phyloP scores from a whole-genome alignment of 2,888 invertebrate species.

The Aethes cnicana region DNA sequence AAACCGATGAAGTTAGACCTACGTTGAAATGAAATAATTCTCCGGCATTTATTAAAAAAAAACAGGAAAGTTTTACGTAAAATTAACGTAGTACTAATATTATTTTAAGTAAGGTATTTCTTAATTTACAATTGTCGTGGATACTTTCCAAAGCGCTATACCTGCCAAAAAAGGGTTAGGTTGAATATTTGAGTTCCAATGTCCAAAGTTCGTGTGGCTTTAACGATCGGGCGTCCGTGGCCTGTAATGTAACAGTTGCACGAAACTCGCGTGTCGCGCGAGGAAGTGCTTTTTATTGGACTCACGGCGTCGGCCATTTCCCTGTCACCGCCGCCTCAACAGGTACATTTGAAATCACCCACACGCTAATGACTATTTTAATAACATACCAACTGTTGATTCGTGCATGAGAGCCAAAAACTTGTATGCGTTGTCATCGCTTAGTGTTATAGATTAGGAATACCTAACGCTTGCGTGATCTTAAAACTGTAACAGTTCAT shows the following conservation, averaged over 20 bases:
- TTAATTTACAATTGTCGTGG: no score
- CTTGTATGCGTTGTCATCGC: slow-evolving; percentile 15
- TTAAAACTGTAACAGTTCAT: no score
- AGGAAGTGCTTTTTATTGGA: slow-evolving; percentile 27
- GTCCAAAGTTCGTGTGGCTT: slow-evolving; percentile 26
- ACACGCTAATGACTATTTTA: slow-evolving; percentile 24
- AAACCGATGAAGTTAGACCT: no score
- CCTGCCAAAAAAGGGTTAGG: no score
- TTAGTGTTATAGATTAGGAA: slow-evolving; percentile 10
- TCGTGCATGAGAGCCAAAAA: slow-evolving; percentile 14
- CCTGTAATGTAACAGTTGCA: slow-evolving; percentile 34
- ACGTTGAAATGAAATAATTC: no score
- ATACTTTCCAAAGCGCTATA: no score
- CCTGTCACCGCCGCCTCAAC: slow-evolving; percentile 31
- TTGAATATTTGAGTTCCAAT: neutral
- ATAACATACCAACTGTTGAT: slow-evolving; percentile 29
- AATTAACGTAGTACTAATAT: no score
- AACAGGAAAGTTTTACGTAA: no score
- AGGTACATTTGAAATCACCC: slow-evolving; percentile 26
- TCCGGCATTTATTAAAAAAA: no score
- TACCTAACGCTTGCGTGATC: no score
- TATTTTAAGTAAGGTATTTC: no score
- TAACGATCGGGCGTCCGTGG: slow-evolving; percentile 41
- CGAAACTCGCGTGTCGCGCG: slow-evolving; percentile 25
- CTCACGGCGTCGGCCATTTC: slow-evolving; percentile 30